Percentiles rank a stretch among this genome's conserved stretches.
phyloP scores from a whole-genome alignment of 1,140 invertebrate genomes.

The Linepithema humile region DNA sequence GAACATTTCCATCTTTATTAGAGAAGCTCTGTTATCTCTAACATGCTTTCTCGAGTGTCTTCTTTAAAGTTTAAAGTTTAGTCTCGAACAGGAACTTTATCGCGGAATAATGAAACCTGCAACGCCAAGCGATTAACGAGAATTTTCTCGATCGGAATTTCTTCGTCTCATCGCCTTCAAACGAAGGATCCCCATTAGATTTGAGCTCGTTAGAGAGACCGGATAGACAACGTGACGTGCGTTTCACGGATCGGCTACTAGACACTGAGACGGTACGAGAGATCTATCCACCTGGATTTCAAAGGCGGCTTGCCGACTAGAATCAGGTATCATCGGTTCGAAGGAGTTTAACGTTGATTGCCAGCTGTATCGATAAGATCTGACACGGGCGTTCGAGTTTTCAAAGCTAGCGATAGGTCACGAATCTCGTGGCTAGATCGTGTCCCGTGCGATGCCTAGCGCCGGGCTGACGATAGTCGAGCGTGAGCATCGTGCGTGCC shows the following conservation, averaged over 20 bases:
- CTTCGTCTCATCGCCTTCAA: background rate
- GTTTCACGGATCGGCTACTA: constrained; percentile 65
- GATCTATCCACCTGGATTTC: constrained; percentile 52
- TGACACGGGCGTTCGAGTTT: constrained; percentile 74
- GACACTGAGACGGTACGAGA: constrained; percentile 54
- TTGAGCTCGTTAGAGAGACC: constrained; percentile 61
- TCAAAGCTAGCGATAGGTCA: constrained; percentile 73
- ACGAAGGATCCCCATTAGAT: constrained; percentile 53
- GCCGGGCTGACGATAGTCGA: constrained; percentile 13
- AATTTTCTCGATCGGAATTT: constrained; percentile 35
- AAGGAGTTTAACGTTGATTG: constrained; percentile 58
- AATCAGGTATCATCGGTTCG: constrained; percentile 64
- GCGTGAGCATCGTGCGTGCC: constrained; percentile 15
- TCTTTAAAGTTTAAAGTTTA: background rate
- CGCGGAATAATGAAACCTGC: constrained; percentile 1
- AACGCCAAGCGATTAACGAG: background rate
- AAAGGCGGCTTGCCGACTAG: constrained; percentile 58
- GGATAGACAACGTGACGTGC: constrained; percentile 47
- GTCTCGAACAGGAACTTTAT: constrained; percentile 9
- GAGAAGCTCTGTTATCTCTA: constrained; percentile 3
- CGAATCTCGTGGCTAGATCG: constrained; percentile 67
- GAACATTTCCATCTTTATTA: constrained; percentile 1
- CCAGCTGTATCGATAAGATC: constrained; percentile 73
- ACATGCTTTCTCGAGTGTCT: background rate
- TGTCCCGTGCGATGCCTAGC: constrained; percentile 50